Base-by-base conservation (phyloP, 2,113 vertebrate genomes). In the Melanerpes formicivorus region DNA sequence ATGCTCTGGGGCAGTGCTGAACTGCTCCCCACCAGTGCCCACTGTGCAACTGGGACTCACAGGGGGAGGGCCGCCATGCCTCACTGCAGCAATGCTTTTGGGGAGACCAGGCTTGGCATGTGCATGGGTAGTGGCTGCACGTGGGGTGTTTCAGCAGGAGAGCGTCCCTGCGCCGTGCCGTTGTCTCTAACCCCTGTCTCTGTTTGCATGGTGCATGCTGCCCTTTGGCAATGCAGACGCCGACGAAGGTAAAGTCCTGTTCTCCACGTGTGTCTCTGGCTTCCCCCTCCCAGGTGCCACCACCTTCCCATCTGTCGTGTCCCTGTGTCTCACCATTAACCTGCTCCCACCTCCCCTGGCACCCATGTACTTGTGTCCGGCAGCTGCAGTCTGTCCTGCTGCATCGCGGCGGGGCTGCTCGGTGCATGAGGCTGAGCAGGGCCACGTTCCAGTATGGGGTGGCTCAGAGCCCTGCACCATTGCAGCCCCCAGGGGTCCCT, bases 151-250 rank as follows among this genome's bases (percentile, higher is more conserved):
- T 23, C 2, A 27, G 75, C 59, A 46, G 74, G 42, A 40, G 67
- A 69, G 67, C 9, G 16, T 67, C 42, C 60, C 84, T 14, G 40
- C 22, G 18, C 8, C 10, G 69, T 74, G 95, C 59, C 3, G 14
- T 50, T 62, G 86, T 95, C 82, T 98, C 98, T 99, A 99, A 99
- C 98, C 95, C 87, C 74, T 98, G 95, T 98, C 98, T 99, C 98
- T 98, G 97, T 98, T 99, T 91, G 99, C 99, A 99, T 99, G 99
- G 98, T 99, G 99, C 99, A 99, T 99, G 99, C 98, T 96, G 98
- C 96, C 97, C 97, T 97, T 96, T 98, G 98, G 98, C 98, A 98
- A 98, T 97, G 95, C 99, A 99, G 99, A 99, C 94, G 97, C 97
- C 97, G 97, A 98, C 21, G 98, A 99, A 99, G 99, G 99, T 99